Percentiles rank a stretch among this genome's conserved stretches.
These are phyloP conservation scores for Cephus pulcher DNA, from an alignment of 2,888 invertebrate genomes.

Conservation along the genomic window DNA sequence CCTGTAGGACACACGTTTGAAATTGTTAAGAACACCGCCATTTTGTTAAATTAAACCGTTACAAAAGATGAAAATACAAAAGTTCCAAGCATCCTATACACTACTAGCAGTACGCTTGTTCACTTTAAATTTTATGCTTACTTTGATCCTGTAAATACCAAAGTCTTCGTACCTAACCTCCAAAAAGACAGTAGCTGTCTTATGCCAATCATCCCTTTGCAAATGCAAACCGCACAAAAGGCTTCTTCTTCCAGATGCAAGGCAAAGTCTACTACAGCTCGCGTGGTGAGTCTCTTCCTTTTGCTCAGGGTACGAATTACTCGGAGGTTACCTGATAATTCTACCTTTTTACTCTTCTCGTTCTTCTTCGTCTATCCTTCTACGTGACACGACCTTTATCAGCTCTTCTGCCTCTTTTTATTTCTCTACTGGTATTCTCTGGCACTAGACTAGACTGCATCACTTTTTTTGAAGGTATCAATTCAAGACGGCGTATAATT, in stretches of 20 bases:
- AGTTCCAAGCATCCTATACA: not conserved
- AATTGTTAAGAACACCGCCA: not conserved
- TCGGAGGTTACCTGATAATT: constrained; percentile 31
- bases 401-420: not conserved
- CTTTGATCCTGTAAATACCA: constrained; percentile 52
- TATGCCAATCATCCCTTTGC: constrained; percentile 37
- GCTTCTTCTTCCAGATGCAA: constrained; percentile 35
- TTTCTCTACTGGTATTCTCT: constrained; percentile 14
- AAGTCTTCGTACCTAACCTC: constrained; percentile 7
- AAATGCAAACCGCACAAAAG: constrained; percentile 46
- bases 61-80: not conserved
- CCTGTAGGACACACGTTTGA: not conserved
- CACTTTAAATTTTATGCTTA: constrained; percentile 58
- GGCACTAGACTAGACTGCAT: constrained; percentile 36
- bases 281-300: constrained; percentile 20
- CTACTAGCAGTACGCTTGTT: not conserved
- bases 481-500: constrained; percentile 65
- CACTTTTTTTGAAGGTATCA: constrained; percentile 53
- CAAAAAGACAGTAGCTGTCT: constrained; percentile 30
- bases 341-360: constrained; percentile 10
- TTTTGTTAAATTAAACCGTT: not conserved
- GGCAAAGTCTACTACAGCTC: constrained; percentile 12
- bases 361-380: constrained; percentile 7
- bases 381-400: not conserved
- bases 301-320: constrained; percentile 25